A percentile compares a stretch with the other conserved stretches of the same genome.
Conservation (phyloP, 1,140 invertebrate genomes). For the Lithobius niger region DNA sequence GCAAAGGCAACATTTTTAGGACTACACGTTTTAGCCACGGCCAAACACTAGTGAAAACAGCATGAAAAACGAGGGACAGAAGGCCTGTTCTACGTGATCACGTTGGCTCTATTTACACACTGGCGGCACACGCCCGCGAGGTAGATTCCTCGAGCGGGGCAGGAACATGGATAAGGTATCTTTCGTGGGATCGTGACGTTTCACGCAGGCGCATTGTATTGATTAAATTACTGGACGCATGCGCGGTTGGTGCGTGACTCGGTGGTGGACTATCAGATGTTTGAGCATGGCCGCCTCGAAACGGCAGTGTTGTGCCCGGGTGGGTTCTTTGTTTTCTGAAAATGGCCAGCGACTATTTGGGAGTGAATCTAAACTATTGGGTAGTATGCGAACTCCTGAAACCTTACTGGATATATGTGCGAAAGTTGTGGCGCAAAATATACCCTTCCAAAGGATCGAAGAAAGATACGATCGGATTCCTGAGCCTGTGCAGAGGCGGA, state of each 20-base stretch:
- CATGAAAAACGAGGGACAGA: too few relatives aligned
- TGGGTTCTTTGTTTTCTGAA: conserved; percentile 18
- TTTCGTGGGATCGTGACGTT: too few relatives aligned
- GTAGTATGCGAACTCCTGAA: conserved; percentile 29
- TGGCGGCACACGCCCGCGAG: too few relatives aligned
- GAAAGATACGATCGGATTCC: conserved; percentile 72
- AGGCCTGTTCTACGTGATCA: too few relatives aligned
- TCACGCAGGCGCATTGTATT: conserved; percentile 16
- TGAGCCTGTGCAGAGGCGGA: conserved; percentile 69
- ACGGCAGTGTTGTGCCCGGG: conserved; percentile 30
- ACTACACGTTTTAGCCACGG: too few relatives aligned
- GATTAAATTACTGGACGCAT: conserved; percentile 21
- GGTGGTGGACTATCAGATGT: conserved; percentile 31
- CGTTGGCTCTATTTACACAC: too few relatives aligned
- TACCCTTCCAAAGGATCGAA: conserved; percentile 73
- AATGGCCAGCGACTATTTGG: conserved; percentile 17
- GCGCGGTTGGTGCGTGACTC: conserved; percentile 22
- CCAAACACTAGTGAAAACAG: too few relatives aligned
- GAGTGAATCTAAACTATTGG: conserved; percentile 22
- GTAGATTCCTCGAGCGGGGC: too few relatives aligned
- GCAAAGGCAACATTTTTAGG: too few relatives aligned
- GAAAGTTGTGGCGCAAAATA: conserved; percentile 64
- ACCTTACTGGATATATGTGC: conserved; percentile 65
- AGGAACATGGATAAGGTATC: conserved; percentile 18
- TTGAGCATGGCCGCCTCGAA: conserved; percentile 33